Conservation (phyloP, 2,797 vertebrate genomes). For the Typhlichthys eigenmanni region DNA sequence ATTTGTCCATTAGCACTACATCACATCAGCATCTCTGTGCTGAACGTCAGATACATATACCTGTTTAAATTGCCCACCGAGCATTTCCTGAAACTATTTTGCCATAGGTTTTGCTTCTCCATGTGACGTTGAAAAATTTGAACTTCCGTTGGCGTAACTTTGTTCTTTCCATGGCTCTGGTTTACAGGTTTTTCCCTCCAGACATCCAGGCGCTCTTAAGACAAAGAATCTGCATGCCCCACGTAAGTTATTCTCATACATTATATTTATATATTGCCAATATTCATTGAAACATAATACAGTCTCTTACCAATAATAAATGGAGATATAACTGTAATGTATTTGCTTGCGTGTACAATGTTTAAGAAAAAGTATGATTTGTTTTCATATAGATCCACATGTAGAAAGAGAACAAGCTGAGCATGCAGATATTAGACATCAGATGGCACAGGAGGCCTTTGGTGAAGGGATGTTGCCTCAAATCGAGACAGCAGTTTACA, state of each 20-base stretch:
- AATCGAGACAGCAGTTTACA: conserved; percentile 84
- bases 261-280: conserved; percentile 1
- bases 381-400: conserved; percentile 69
- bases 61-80: too few species aligned
- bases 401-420: conserved; percentile 80
- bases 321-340: background rate
- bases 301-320: too few species aligned
- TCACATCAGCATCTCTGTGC: too few species aligned
- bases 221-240: conserved; percentile 56
- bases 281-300: background rate
- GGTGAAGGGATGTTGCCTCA: conserved; percentile 81
- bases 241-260: conserved; percentile 58
- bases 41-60: too few species aligned
- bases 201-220: conserved; percentile 57
- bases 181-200: conserved; percentile 80
- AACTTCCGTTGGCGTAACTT: too few species aligned
- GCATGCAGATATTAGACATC: conserved; percentile 72
- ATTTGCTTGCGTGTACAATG: background rate
- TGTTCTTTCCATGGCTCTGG: background rate
- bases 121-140: too few species aligned
- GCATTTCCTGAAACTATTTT: too few species aligned
- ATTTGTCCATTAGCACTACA: too few species aligned
- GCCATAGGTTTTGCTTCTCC: too few species aligned
- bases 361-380: conserved; percentile 7
- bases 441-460: conserved; percentile 81